These are phyloP conservation scores for Ardeotis arabs DNA, from an alignment of 2,113 vertebrate genomes.

Conservation along the genomic window DNA sequence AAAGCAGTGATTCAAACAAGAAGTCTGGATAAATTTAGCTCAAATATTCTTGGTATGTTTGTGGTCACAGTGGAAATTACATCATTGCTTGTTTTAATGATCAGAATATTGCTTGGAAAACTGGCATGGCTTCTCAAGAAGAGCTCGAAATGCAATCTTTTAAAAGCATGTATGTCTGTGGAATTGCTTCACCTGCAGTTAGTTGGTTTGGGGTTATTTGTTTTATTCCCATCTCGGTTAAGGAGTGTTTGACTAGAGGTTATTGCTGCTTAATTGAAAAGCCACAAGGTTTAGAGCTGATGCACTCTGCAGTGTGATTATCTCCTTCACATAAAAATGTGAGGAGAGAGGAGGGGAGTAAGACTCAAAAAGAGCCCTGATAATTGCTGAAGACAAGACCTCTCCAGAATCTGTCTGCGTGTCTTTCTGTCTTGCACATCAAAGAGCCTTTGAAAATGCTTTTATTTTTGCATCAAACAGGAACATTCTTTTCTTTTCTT, in stretches of 20 bases:
- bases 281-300: not conserved
- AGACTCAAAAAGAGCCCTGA: not conserved
- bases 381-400: not conserved
- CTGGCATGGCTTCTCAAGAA: not conserved
- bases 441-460: slow-evolving; percentile 42
- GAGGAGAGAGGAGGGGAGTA: not conserved
- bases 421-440: slow-evolving; percentile 23
- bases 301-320: not conserved
- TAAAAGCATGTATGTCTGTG: not conserved
- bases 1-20: slow-evolving; percentile 33
- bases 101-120: slow-evolving; percentile 37
- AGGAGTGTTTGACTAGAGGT: not conserved
- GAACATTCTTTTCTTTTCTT: not conserved
- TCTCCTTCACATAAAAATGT: not conserved
- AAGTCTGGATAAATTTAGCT: slow-evolving; percentile 52
- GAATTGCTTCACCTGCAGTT: not conserved
- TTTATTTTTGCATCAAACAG: slow-evolving; percentile 47
- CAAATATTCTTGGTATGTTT: slow-evolving; percentile 72
- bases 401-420: slow-evolving; percentile 3
- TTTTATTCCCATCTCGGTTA: not conserved
- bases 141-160: not conserved
- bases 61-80: slow-evolving; percentile 59
- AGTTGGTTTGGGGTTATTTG: not conserved
- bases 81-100: slow-evolving; percentile 48
- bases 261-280: slow-evolving; percentile 26